Evolutionary conservation across 1,140 invertebrate species (phyloP), one percentile per base, ranked within the genome.

Genomic region (Callitettix versicolor): DNA sequence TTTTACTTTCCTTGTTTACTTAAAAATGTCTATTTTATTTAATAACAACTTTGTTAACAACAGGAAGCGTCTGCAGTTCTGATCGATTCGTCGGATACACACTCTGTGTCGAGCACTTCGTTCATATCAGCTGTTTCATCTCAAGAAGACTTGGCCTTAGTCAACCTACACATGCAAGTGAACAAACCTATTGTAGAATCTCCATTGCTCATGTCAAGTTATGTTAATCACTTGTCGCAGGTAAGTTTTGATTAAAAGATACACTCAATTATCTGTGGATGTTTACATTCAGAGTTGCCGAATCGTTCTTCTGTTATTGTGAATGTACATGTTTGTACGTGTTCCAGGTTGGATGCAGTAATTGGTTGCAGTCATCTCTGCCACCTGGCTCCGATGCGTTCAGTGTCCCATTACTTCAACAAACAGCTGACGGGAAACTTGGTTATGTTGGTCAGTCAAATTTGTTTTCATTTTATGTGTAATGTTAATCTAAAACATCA

Each of bases 101-200:
- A 79, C 57, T 88, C 85, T 1, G 76, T 88, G 1, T 89, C 86
- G 3, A 87, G 84, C 14, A 88, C 82, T 1, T 95, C 91, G 1
- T 66, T 66, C 49, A 63, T 66, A 51, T 66, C 65, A n/a, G 65
- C 65, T 26, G 63, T 66, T 2, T 95, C 91, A 0, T 94, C 90
- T n/a, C 90, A 94, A 67, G 89, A 93, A 70, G 91, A 95, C 64
- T 84, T 92, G 65, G 88, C 90, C 1, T 70, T 95, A 49, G 88
- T 97, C 0, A 94, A 97, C 76, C 73, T 97, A 5, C 90, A 95
- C 64, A 91, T 91, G 80, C 94, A 98, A 73, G 82, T 95, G 7
- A 94, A 95, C 67, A 89, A 92, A 63, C 88, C 91, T 0, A 96
- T 97, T 55, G 84, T 91, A 18, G 87, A 91, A 60, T 96, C 92